Base-by-base conservation (phyloP, 2,113 vertebrate genomes). In the Plecotus auritus region DNA sequence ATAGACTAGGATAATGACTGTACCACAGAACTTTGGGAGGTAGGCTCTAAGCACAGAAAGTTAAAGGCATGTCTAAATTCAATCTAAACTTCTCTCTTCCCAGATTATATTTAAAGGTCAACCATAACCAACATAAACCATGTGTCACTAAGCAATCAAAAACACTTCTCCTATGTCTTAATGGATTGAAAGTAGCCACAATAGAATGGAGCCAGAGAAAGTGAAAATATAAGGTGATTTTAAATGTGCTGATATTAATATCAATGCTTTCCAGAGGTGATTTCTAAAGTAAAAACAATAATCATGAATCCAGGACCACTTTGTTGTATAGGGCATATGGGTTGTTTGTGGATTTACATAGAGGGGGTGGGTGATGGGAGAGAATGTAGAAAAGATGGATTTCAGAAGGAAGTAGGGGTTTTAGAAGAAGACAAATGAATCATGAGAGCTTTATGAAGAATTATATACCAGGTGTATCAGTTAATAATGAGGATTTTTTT, bases 1-100 rank as follows among this genome's bases (percentile, higher is more conserved):
- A 74, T 49, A 96, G 94, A 45, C 85, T 47, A 88, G 69, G 85
- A 93, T 96, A 97, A 97, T 95, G 88, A 95, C 85, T 90, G 95
- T 1, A 82, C n/a, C 88, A 95, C 91, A 97, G 85, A 96, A 90
- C 82, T 83, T 70, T 88, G 78, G 93, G 54, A 95, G 67, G 37
- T 35, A 66, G 69, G 35, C 89, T 87, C 70, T 73, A 64, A 92
- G 54, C 84, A 94, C 30, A 54, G 67, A 95, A 93, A 96, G 74
- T 35, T 35, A 91, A 95, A 96, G 89, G 9, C 70, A 83, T n/a
- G 69, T 80, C 85, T 83, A 86, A 83, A 49, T 35, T 77, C 76
- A 88, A 70, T 77, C 78, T 72, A 84, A 97, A 94, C 84, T 61
- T 90, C 69, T 90, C 42, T 87, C 37, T 80, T 87, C 82, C 47